These are phyloP conservation scores for Listronotus oregonensis DNA, from an alignment of 1,140 invertebrate genomes.

Conservation along the genomic window DNA sequence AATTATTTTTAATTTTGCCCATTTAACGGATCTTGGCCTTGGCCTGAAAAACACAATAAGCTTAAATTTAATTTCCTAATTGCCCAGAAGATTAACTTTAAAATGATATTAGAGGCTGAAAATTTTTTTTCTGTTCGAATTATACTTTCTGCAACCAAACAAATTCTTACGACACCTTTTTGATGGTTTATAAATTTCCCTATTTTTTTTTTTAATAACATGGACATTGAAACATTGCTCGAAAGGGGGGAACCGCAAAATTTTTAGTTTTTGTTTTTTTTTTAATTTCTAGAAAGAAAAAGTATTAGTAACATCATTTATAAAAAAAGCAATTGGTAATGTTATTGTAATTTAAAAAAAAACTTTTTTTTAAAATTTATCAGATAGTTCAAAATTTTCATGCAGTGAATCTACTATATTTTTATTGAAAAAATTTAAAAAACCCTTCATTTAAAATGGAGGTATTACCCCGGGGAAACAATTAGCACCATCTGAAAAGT, in stretches of 20 bases:
- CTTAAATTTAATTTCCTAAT: constrained; percentile 6
- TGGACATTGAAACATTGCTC: too few relatives aligned
- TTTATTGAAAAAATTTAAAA: too few relatives aligned
- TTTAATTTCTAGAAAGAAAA: neutral
- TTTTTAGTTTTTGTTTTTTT: neutral
- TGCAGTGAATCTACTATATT: too few relatives aligned
- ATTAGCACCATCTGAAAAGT: neutral
- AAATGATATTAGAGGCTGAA: too few relatives aligned
- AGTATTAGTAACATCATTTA: neutral
- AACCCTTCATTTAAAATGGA: neutral
- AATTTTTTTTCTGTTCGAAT: neutral
- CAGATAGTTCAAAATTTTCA: neutral
- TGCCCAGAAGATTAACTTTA: neutral
- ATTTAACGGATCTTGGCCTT: neutral
- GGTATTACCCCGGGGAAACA: neutral
- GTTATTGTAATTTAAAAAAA: neutral
- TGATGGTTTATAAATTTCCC: neutral
- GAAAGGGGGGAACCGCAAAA: neutral
- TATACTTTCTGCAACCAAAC: neutral
- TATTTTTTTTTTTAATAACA: neutral
- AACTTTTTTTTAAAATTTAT: neutral
- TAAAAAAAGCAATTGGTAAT: neutral
- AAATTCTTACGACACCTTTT: constrained; percentile 1
- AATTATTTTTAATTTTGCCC: too few relatives aligned
- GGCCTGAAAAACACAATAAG: neutral